Conservation (phyloP, 2,888 invertebrate species). For the Ochropacha duplaris region DNA sequence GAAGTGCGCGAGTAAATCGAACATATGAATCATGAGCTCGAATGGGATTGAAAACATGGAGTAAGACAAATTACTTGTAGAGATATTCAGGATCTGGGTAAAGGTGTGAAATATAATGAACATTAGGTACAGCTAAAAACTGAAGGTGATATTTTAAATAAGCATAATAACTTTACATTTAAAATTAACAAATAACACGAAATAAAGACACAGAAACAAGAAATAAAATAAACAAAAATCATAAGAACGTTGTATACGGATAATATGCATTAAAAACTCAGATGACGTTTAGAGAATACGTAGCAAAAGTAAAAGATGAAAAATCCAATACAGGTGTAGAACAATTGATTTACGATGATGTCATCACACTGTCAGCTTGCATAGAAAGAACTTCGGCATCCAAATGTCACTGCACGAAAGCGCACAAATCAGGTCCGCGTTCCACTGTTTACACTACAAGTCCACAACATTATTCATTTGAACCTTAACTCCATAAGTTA, state of each 20-base stretch:
- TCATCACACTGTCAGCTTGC: slow-evolving; percentile 38
- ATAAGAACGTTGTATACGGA: not conserved
- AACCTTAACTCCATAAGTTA: slow-evolving; percentile 40
- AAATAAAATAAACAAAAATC: not conserved
- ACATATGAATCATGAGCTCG: slow-evolving; percentile 38
- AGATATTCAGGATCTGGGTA: not conserved
- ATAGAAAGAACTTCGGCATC: slow-evolving; percentile 54
- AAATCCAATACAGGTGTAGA: not conserved
- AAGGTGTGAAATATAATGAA: not conserved
- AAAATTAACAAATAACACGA: too few relatives aligned
- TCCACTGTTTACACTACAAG: slow-evolving; percentile 47
- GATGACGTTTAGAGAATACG: not conserved
- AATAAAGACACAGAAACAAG: too few relatives aligned
- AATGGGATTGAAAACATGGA: not conserved
- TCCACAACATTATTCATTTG: slow-evolving; percentile 21
- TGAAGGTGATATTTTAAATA: too few relatives aligned
- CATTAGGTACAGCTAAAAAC: too few relatives aligned
- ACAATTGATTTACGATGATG: slow-evolving; percentile 15
- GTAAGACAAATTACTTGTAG: slow-evolving; percentile 1
- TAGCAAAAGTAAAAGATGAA: not conserved
- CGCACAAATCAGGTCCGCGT: slow-evolving; percentile 60
- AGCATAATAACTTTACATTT: too few relatives aligned
- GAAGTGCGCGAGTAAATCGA: slow-evolving; percentile 34
- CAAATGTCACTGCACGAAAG: slow-evolving; percentile 68
- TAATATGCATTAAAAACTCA: not conserved